Percentiles rank a stretch among this genome's conserved stretches.
These are phyloP conservation scores for Ovis canadensis DNA, from an alignment of 2,113 vertebrate species.

Conservation along the genomic window DNA sequence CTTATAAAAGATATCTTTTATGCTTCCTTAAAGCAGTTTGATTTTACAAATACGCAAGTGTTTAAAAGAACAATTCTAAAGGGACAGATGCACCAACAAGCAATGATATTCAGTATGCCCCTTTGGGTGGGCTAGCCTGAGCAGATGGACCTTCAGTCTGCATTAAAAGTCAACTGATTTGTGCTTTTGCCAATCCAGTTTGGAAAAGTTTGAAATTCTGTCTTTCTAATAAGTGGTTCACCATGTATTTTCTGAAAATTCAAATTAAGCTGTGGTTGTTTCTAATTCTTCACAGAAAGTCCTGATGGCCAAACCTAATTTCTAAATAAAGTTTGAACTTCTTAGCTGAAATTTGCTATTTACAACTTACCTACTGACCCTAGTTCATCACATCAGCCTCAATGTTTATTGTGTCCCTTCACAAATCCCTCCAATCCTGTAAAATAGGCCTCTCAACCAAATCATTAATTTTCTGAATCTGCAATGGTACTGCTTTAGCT, in stretches of 20 bases:
- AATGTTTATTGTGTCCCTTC: not conserved
- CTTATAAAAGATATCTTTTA: not conserved
- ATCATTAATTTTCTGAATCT: not conserved
- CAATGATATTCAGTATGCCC: not conserved
- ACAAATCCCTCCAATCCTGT: not conserved
- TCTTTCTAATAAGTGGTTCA: not conserved
- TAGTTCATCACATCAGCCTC: not conserved
- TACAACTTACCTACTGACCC: not conserved
- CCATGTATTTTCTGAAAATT: slow-evolving; percentile 44
- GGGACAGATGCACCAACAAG: not conserved
- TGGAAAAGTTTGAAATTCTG: slow-evolving; percentile 31
- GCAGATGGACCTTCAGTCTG: slow-evolving; percentile 32
- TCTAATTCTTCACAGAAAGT: not conserved
- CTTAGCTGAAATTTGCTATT: not conserved
- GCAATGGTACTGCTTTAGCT: not conserved
- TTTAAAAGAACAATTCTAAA: not conserved
- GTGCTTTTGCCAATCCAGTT: slow-evolving; percentile 15
- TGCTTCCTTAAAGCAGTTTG: not conserved
- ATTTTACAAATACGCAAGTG: not conserved
- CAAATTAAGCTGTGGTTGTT: slow-evolving; percentile 11
- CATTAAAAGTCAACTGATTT: slow-evolving; percentile 25
- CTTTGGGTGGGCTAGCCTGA: not conserved
- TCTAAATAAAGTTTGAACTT: not conserved
- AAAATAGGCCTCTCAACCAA: not conserved
- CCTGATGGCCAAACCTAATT: not conserved